These are phyloP conservation scores for Ephialtes manifestator DNA, from an alignment of 2,888 invertebrate species.

Conservation along the genomic window DNA sequence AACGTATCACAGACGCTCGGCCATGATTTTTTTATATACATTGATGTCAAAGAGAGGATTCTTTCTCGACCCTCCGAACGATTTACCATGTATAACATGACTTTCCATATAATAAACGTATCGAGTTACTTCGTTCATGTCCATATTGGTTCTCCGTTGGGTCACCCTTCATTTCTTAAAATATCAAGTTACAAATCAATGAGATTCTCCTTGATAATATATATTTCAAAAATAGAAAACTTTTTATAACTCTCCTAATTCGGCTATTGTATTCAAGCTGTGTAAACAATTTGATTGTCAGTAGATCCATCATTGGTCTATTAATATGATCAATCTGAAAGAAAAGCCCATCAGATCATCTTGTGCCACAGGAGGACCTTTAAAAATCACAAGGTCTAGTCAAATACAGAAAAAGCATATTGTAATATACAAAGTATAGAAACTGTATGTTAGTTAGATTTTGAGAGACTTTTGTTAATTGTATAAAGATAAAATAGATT, in stretches of 20 bases:
- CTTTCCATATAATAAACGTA: slow-evolving; percentile 65
- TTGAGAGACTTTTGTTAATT: no score
- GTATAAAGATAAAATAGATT: no score
- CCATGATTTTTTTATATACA: slow-evolving; percentile 68
- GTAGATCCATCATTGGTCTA: no score
- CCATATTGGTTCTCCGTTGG: slow-evolving; percentile 23
- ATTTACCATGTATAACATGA: slow-evolving; percentile 62
- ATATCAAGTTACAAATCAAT: slow-evolving; percentile 51
- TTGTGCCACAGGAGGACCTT: no score
- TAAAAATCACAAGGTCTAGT: no score
- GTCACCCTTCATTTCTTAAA: slow-evolving; percentile 39
- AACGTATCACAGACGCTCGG: slow-evolving; percentile 59
- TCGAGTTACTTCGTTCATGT: slow-evolving; percentile 57
- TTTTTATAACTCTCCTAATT: background rate
- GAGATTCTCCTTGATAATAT: background rate
- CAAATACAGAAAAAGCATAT: no score
- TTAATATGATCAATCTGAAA: no score
- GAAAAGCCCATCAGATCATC: no score
- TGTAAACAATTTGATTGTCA: background rate
- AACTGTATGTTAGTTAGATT: no score
- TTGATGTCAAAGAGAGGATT: slow-evolving; percentile 35
- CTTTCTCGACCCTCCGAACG: slow-evolving; percentile 54
- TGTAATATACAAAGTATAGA: no score
- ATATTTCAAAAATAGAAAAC: slow-evolving; percentile 5
- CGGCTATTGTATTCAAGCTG: slow-evolving; percentile 17